Base-by-base conservation (phyloP, 2,888 invertebrate species). In the Pachycephus smyrnensis region DNA sequence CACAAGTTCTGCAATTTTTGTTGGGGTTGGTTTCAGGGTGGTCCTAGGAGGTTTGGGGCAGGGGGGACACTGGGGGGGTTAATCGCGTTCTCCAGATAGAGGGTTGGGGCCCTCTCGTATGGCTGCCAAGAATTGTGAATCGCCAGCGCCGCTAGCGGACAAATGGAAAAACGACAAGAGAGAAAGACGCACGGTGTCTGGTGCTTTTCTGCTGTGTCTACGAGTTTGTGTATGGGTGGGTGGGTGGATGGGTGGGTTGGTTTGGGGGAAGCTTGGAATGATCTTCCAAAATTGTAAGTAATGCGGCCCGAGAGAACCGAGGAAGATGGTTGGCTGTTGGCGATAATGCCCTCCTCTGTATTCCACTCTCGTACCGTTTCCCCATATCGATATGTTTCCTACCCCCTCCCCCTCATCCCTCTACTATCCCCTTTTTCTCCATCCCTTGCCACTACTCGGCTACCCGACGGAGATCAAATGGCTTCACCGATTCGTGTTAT, bases 401-500 rank as follows among this genome's bases (percentile, higher is more conserved):
- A 79, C 85, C 73, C 80, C 81, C 80, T 75, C 78, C 15, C 81
- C n/a, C n/a, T n/a, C n/a, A n/a, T n/a, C n/a, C 77, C 82, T 31
- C 76, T 80, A 69, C 80, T 68, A 32, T 68, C 71, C 80, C 77
- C 35, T 78, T 75, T 15, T 40, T 11, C 6, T 31, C 68, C 6
- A 4, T n/a, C 82, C 80, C 73, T 78, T 82, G 84, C 85, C 84
- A 84, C 86, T 82, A 83, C 86, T 85, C 81, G 82, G 83, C 83
- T 81, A 81, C 83, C 87, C 86, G 32, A 33, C 86, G 85, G 85
- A 90, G 90, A 90, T 90, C 90, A 90, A 91, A 91, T 91, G 91
- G 90, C 91, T 91, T 91, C 90, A 91, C 91, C 91, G 91, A 91
- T 91, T 91, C 90, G 89, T 90, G 90, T 90, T 90, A 90, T 89